These are phyloP conservation scores for Hylyphantes graminicola DNA, from an alignment of 1,140 invertebrate species.

Conservation along the genomic window DNA sequence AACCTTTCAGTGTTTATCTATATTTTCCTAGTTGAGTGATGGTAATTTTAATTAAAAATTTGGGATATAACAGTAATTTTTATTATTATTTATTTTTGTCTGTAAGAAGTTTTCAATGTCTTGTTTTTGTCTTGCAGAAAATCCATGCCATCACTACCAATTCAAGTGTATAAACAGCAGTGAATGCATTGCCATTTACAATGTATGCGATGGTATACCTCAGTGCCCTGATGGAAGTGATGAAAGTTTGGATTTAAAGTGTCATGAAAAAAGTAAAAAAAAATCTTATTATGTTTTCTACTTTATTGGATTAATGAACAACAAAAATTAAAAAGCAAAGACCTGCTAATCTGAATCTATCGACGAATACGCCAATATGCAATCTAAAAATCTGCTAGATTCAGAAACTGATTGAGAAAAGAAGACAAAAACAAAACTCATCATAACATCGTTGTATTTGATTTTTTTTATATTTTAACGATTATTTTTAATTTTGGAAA, in stretches of 20 bases:
- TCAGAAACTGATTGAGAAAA: too few species aligned
- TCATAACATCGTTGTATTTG: too few species aligned
- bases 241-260: constrained; percentile 83
- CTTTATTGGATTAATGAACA: neutral
- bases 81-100: neutral
- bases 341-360: neutral
- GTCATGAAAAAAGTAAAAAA: constrained; percentile 70
- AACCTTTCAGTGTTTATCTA: too few species aligned
- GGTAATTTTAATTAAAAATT: too few species aligned
- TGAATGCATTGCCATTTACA: constrained; percentile 95
- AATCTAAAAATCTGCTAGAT: too few species aligned
- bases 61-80: too few species aligned
- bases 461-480: too few species aligned
- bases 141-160: constrained; percentile 74
- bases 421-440: too few species aligned
- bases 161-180: constrained; percentile 85
- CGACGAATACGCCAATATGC: too few species aligned
- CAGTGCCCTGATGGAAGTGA: constrained; percentile 93
- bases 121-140: constrained; percentile 13
- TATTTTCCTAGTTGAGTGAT: too few species aligned
- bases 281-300: too few species aligned
- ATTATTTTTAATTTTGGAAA: too few species aligned
- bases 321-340: neutral
- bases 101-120: neutral
- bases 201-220: constrained; percentile 93